Evolutionary conservation across 37 sponge, comb jelly and placozoan species (phyloP).

Genomic region (Theonella swinhoei): DNA sequence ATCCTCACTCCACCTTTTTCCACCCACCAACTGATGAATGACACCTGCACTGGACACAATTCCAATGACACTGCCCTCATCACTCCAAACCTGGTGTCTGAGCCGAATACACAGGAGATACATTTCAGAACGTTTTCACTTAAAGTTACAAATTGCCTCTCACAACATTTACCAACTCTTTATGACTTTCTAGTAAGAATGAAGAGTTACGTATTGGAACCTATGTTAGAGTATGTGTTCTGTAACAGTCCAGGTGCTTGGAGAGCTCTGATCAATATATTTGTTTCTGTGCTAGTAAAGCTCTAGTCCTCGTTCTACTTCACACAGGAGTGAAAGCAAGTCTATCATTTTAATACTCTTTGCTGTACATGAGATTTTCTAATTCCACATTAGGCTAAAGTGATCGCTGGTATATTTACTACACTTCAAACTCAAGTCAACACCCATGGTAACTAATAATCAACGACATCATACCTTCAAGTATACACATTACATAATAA

Average conservation of each 20-base stretch:
- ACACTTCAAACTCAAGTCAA: neutral
- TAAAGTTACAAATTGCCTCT: neutral
- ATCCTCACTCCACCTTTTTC: neutral
- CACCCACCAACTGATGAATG: neutral
- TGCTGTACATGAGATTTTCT: neutral
- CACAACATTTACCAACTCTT: neutral
- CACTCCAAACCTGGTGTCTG: too few relatives aligned
- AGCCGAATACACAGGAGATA: too few relatives aligned
- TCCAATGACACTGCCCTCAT: too few relatives aligned
- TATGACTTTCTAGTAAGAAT: neutral
- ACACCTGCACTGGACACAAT: too few relatives aligned
- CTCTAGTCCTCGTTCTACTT: neutral
- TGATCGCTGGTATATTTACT: neutral
- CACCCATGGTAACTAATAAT: conserved; percentile 15
- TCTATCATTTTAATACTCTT: neutral
- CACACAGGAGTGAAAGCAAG: neutral
- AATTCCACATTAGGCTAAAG: neutral
- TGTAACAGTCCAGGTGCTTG: neutral
- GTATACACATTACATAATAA: neutral
- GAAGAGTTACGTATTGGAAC: too few relatives aligned
- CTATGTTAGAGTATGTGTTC: neutral
- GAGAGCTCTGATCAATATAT: conserved; percentile 7
- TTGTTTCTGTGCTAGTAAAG: conserved; percentile 7
- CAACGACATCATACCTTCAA: too few relatives aligned
- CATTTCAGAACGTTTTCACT: neutral